Base-by-base conservation (phyloP, 1,140 invertebrate genomes). In the Luehdorfia chinensis region DNA sequence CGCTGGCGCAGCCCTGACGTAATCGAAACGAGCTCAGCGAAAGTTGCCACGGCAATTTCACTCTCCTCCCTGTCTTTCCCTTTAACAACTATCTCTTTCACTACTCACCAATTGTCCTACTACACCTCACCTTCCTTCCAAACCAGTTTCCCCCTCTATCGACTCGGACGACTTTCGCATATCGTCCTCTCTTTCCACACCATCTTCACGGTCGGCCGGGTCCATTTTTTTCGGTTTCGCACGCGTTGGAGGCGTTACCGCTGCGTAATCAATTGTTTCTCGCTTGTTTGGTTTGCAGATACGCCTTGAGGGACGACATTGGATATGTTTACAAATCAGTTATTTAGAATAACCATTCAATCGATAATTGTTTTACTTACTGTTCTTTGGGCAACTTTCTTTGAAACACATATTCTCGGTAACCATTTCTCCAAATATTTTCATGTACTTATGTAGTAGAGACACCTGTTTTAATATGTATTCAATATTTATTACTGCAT, bases 11-110 rank as follows among this genome's bases (percentile, higher is more conserved):
- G 46, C 32, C 37, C 55, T 84, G 81, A 85, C 70, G 78, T 83
- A 85, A 85, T 66, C 59, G 63, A 79, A 84, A 77, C 71, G 68
- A 65, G 81, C 74, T 72, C 81, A 81, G 81, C 66, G 81, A 85
- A 85, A 85, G 81, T 83, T 74, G 56, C 57, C 59, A 53, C 67
- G 59, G 55, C 64, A 83, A 85, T 85, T 84, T 85, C 78, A 77
- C 80, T 84, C 67, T 66, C 65, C 60, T 65, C 63, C 51, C 57
- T 50, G 63, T 81, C 75, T 76, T 80, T 83, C 72, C 66, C 66
- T 76, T 57, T 44, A 55, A 52, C 36, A 15, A 43, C 50, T 47
- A 39, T 80, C 70, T 57, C 58, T 62, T 47, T 84, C 61, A 12
- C 41, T 28, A 44, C 69, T 1, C 9, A 27, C 13, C 16, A 27